Conservation (phyloP, 2,797 vertebrate genomes). For the Pangasius mekongensis region DNA sequence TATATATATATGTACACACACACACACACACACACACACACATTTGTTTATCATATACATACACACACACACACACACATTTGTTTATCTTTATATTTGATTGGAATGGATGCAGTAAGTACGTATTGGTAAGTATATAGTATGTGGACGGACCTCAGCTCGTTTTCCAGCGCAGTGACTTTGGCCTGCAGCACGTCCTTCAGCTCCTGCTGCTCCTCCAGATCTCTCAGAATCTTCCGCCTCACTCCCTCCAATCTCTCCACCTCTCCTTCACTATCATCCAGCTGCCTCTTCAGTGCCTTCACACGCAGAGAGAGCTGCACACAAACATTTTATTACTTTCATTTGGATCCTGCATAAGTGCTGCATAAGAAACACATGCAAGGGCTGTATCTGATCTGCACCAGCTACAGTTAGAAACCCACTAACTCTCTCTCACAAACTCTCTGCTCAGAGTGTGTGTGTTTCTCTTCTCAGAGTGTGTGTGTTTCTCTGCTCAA, state of each 20-base stretch:
- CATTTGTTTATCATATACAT: too few relatives aligned
- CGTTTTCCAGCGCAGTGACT: slow-evolving; percentile 81
- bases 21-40: too few relatives aligned
- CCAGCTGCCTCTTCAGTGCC: slow-evolving; percentile 91
- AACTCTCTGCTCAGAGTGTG: too few relatives aligned
- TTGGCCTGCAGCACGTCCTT: slow-evolving; percentile 86
- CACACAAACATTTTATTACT: slow-evolving; percentile 8
- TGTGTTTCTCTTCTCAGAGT: too few relatives aligned
- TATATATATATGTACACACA: too few relatives aligned
- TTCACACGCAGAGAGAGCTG: slow-evolving; percentile 90
- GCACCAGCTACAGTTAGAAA: too few relatives aligned
- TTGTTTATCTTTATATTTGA: background rate
- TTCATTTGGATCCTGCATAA: background rate
- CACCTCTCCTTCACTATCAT: slow-evolving; percentile 92
- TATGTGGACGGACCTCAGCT: slow-evolving; percentile 78
- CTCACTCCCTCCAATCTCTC: slow-evolving; percentile 87
- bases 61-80: too few relatives aligned
- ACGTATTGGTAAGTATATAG: background rate
- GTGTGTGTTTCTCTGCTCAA: too few relatives aligned
- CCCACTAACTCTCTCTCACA: too few relatives aligned
- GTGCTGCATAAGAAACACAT: background rate
- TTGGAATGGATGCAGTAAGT: background rate
- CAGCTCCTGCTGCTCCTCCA: slow-evolving; percentile 91
- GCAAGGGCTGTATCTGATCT: background rate
- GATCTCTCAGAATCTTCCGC: slow-evolving; percentile 86